These are phyloP conservation scores for Macrophya annulata DNA, from an alignment of 2,888 invertebrate genomes.

Conservation along the genomic window DNA sequence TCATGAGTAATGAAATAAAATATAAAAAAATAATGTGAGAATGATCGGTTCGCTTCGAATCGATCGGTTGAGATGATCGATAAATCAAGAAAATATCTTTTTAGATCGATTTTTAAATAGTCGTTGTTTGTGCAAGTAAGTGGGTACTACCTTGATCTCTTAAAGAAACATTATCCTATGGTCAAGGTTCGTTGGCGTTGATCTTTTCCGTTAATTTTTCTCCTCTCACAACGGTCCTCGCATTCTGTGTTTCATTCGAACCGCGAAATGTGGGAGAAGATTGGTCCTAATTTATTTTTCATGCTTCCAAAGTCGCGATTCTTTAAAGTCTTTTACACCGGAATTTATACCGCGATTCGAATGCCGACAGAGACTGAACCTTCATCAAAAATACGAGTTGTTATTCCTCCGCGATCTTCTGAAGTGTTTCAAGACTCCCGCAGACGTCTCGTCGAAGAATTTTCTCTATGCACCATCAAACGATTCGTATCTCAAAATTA, in stretches of 20 bases:
- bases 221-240: conserved; percentile 1
- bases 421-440: not conserved
- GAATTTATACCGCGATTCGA: conserved; percentile 11
- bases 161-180: conserved; percentile 22
- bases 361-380: conserved; percentile 45
- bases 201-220: conserved; percentile 28
- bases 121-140: conserved; percentile 20
- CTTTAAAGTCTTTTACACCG: not conserved
- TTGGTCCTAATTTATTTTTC: conserved; percentile 13
- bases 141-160: not conserved
- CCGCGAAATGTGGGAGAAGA: conserved; percentile 1
- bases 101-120: conserved; percentile 10
- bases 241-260: not conserved
- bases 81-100: not conserved
- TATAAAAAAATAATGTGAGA: conserved; percentile 27
- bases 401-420: not conserved
- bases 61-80: conserved; percentile 17
- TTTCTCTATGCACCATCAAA: conserved; percentile 15
- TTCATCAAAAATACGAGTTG: not conserved
- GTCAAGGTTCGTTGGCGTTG: conserved; percentile 40
- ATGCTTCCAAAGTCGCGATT: not conserved
- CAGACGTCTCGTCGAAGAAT: conserved; percentile 7
- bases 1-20: not conserved
- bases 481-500: conserved; percentile 24
- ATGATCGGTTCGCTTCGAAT: conserved; percentile 30